phyloP scores from a whole-genome alignment of 2,888 invertebrate species.

The Pogonocherus hispidulus region DNA sequence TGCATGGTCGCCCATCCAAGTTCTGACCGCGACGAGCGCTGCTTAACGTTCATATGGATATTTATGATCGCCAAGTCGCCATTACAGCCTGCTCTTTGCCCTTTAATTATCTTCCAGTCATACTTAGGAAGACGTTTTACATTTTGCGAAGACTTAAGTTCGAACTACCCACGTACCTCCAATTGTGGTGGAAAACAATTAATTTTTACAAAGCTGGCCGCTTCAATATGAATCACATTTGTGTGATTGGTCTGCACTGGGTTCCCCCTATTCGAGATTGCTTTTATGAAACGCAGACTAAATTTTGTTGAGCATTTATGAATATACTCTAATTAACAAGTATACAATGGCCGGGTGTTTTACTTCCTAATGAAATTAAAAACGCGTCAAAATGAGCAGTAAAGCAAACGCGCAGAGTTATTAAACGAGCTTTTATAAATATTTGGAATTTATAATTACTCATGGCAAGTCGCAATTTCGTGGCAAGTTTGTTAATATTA shows the following conservation, averaged over 20 bases:
- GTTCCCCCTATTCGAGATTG: neutral
- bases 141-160: too few species aligned
- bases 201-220: neutral
- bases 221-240: neutral
- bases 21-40: too few species aligned
- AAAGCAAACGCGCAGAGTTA: neutral
- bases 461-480: too few species aligned
- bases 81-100: too few species aligned
- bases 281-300: neutral
- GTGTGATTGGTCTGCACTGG: neutral
- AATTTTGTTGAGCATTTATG: neutral
- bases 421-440: neutral
- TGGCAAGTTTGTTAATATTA: too few species aligned
- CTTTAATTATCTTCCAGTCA: too few species aligned
- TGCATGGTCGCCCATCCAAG: too few species aligned
- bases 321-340: neutral
- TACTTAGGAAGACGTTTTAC: too few species aligned
- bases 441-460: conserved; percentile 3
- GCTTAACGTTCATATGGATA: too few species aligned
- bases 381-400: conserved; percentile 1
- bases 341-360: neutral
- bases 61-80: too few species aligned
- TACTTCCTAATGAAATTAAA: neutral
- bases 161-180: too few species aligned
- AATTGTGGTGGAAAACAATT: neutral